A percentile compares a stretch with the other conserved stretches of the same genome.
Evolutionary conservation across 2,797 vertebrate species (phyloP).

Genomic region (Thamnophis elegans): DNA sequence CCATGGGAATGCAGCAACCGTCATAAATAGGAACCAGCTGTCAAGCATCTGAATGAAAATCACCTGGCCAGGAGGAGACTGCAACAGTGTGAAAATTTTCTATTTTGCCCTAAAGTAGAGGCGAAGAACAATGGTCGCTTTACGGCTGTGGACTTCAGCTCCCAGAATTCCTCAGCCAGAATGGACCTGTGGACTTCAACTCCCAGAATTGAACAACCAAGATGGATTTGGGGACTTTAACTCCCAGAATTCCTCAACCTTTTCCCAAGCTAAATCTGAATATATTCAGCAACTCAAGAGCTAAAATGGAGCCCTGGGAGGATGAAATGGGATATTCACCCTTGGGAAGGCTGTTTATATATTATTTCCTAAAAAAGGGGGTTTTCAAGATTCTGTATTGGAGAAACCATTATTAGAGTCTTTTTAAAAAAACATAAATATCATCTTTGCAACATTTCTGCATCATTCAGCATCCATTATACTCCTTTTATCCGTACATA

Average conservation of each 20-base stretch:
- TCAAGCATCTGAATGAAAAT: background rate
- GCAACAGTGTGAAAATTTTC: no score
- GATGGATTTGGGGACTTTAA: no score
- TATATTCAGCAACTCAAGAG: background rate
- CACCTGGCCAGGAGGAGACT: background rate
- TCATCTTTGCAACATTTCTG: no score
- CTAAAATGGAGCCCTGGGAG: background rate
- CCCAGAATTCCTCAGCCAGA: no score
- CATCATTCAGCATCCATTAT: no score
- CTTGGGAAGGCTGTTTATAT: background rate
- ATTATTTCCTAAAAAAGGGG: background rate
- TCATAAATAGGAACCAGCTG: background rate
- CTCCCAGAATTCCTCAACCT: background rate
- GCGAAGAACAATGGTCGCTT: no score
- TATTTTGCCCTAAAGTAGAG: no score
- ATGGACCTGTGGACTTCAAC: no score
- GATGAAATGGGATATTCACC: background rate
- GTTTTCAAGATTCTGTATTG: background rate
- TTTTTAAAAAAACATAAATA: no score
- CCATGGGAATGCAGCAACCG: background rate
- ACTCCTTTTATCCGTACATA: no score
- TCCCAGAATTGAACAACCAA: no score
- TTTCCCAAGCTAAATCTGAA: background rate
- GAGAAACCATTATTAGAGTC: background rate
- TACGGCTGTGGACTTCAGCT: no score